Percentiles rank a stretch among this genome's conserved stretches.
phyloP scores from a whole-genome alignment of 2,888 invertebrate genomes.

The Digitonthophagus gazella region DNA sequence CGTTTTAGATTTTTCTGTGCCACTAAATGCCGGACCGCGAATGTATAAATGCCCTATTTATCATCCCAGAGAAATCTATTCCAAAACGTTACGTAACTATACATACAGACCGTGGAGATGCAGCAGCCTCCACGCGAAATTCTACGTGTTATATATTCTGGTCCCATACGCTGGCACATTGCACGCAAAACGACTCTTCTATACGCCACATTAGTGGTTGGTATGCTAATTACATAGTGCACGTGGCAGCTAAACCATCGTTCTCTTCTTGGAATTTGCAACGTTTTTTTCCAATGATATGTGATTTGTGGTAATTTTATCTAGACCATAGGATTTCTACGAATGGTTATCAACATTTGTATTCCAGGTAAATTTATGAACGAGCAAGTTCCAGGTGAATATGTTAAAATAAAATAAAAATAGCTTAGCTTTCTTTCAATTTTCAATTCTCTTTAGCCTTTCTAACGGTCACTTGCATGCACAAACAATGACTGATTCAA shows the following conservation, averaged over 20 bases:
- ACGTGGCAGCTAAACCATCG: constrained; percentile 8
- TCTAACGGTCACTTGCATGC: too few species aligned
- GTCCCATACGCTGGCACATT: neutral
- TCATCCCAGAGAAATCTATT: neutral
- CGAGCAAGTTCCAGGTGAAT: neutral
- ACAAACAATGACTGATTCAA: too few species aligned
- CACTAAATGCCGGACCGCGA: neutral
- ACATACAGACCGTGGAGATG: neutral
- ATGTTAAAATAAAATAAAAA: too few species aligned
- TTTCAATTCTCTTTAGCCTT: too few species aligned
- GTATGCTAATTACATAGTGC: constrained; percentile 15
- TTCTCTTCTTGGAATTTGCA: neutral
- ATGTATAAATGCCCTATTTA: neutral
- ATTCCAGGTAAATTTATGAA: neutral
- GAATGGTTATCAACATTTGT: neutral
- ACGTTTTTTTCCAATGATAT: neutral
- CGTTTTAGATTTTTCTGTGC: too few species aligned
- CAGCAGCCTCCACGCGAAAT: neutral
- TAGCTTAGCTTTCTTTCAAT: too few species aligned
- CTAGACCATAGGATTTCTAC: neutral
- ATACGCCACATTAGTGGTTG: constrained; percentile 20
- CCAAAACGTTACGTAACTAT: neutral
- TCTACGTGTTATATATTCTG: neutral
- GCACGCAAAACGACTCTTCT: constrained; percentile 11
- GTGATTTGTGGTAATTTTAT: neutral